phyloP scores from a whole-genome alignment of 2,113 vertebrate genomes.

The Arizona elegans region DNA sequence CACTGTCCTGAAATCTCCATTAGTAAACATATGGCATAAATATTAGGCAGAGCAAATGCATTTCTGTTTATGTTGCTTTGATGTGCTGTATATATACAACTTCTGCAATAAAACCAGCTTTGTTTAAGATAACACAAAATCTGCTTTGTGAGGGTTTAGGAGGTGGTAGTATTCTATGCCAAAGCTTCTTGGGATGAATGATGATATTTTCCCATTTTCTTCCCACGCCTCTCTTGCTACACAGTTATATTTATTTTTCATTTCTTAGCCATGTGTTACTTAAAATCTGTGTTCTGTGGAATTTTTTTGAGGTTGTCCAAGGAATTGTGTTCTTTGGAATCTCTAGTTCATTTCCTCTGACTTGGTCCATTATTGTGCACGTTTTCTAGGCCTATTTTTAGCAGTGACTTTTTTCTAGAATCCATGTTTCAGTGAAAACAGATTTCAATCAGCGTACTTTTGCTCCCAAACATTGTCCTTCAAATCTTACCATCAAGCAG shows the following conservation, averaged over 20 bases:
- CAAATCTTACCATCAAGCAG: not conserved
- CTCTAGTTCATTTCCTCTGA: conserved; percentile 1
- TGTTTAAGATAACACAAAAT: conserved; percentile 16
- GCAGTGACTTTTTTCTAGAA: not conserved
- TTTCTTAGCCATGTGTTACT: not conserved
- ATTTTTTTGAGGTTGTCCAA: not conserved
- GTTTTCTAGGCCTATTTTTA: conserved; percentile 3
- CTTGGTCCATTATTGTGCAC: not conserved
- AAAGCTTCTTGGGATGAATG: not conserved
- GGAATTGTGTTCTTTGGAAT: not conserved
- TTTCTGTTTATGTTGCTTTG: conserved; percentile 31
- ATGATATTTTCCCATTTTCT: conserved; percentile 11
- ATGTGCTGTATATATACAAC: conserved; percentile 15
- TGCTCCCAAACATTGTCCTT: not conserved
- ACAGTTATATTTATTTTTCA: not conserved
- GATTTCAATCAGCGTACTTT: not conserved
- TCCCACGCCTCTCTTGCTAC: not conserved
- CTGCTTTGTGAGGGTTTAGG: not conserved
- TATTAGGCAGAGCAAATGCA: not conserved
- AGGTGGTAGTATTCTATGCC: not conserved
- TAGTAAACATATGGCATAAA: not conserved
- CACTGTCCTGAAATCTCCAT: conserved; percentile 1
- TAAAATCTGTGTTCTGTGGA: not conserved
- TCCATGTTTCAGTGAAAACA: not conserved
- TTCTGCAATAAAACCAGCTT: conserved; percentile 20